Base-by-base conservation (phyloP, 2,113 vertebrate species). In the Myiozetetes cayanensis region DNA sequence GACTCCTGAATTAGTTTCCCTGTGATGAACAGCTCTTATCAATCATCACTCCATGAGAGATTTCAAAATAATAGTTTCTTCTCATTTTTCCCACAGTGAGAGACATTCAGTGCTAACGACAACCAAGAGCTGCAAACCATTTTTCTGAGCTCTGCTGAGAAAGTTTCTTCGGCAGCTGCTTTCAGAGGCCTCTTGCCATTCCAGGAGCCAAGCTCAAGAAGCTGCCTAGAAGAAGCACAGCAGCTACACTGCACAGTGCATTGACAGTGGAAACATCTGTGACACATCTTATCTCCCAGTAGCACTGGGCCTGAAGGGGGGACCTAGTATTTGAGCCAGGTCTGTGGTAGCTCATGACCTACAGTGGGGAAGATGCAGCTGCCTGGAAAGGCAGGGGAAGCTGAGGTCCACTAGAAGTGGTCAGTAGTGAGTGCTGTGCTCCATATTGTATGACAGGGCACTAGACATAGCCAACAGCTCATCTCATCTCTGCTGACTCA, bases 11-110 rank as follows among this genome's bases (percentile, higher is more conserved):
- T 90, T 96, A 95, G 90, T 62, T 85, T 46, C 61, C 41, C 79
- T 71, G n/a, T 56, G 85, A 95, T 80, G 56, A 94, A 89, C 83
- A 84, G 61, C 28, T 68, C 83, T 87, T 93, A 93, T 85, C 94
- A 90, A 90, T 93, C 83, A 72, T 72, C 85, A 73, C 61, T 71
- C 44, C 56, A 75, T 8, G 6, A 93, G 46, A 87, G 4, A 78
- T 62, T 93, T 93, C 90, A 89, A 93, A 93, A 94, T 90, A 92
- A 86, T 84, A 84, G 79, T 30, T 95, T 71, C 44, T 93, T 80
- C 47, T 90, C 33, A 21, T 87, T 85, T 90, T 81, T 44, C n/a
- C 49, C 73, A 35, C 31, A 78, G 59, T 8, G 35, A 78, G 43
- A 92, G 11, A 65, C 20, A 8, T 72, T 90, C 90, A 67, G 46